Base-by-base conservation (phyloP, 1,140 invertebrate genomes). In the Arctopsyche grandis region DNA sequence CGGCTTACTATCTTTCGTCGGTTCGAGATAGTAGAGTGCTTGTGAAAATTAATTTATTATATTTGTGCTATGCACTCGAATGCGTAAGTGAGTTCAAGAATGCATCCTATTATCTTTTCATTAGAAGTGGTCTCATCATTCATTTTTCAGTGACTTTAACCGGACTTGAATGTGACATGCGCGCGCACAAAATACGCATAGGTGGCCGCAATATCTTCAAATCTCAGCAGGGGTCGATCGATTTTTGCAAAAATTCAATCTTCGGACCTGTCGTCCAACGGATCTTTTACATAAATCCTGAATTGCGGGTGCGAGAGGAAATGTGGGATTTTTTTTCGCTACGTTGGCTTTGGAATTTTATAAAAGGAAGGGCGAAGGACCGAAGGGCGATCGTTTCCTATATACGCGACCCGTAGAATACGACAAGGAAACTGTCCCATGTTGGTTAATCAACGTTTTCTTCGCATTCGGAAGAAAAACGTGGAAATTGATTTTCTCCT, bases 231-330 rank as follows among this genome's bases (percentile, higher is more conserved):
- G n/a, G 29, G 29, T 52, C 48, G 74, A 76, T 73, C 81, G 77
- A 75, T 80, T 80, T 75, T 63, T 14, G 58, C 10, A 66, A 82
- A 82, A 82, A 82, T 82, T 82, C 78, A 82, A 82, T 82, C 81
- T 81, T 75, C 43, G 38, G 56, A 80, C 46, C 81, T 78, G 81
- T 82, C 81, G 60, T 24, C 78, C 75, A 66, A 69, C 81, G 81
- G 81, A 79, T 82, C 78, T 71, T 71, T 70, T 75, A 78, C 77
- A 80, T 82, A 82, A 82, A 82, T 82, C 81, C 78, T 77, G 80
- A 82, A 82, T 77, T 78, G 78, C 74, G 56, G 22, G 38, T 52
- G 44, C 46, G 69, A 78, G 79, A 70, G 76, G 63, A 77, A 77
- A 79, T 78, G 75, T 78, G 77, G 76, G 75, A 1, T 21, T 21